Evolutionary conservation across 1,140 invertebrate species (phyloP), one percentile per base, ranked within the genome.

Genomic region (Oncopodura yosiiana): DNA sequence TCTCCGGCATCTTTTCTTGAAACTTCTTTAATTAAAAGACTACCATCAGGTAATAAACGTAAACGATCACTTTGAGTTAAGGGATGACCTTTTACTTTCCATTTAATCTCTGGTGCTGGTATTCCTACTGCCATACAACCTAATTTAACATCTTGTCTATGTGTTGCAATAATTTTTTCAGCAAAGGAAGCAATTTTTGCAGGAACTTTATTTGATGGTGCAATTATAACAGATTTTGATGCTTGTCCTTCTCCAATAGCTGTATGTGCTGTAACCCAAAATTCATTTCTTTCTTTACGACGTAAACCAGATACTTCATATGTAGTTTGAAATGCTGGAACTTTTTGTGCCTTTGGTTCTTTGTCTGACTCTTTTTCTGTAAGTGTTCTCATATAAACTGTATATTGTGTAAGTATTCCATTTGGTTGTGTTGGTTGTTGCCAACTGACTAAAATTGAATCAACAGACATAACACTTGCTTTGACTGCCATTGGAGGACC

Each of bases 221-320:
- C 83, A 51, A 89, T 78, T 8, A 81, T 81, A 32, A 89, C 87
- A 46, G 84, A 83, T 65, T 87, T 85, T 23, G 87, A 91, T 36
- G 83, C 78, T 72, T 88, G 84, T 34, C 90, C 89, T 78, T 94
- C 90, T 5, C 90, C 90, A 66, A 93, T 91, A 54, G 85, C 84
- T 0, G 90, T 94, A 41, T 86, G 88, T 34, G 89, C 89, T 12
- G 89, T 93, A 0, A 94, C 88, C 88, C 89, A 94, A 71, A 94
- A 93, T 69, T 93, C 87, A 66, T 93, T 93, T 52, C 84, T 81
- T 43, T 79, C 75, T 63, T 83, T 83, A 63, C 84, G 80, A 63
- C 84, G 84, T 60, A 94, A 70, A 61, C 86, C 84, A 41, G 82
- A 83, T 9, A 88, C 86, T 69, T 92, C 90, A 67, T 82, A 87